Percentiles rank a stretch among this genome's conserved stretches.
Evolutionary conservation across 2,888 invertebrate species (phyloP).

Genomic region (Harpalus rubripes): DNA sequence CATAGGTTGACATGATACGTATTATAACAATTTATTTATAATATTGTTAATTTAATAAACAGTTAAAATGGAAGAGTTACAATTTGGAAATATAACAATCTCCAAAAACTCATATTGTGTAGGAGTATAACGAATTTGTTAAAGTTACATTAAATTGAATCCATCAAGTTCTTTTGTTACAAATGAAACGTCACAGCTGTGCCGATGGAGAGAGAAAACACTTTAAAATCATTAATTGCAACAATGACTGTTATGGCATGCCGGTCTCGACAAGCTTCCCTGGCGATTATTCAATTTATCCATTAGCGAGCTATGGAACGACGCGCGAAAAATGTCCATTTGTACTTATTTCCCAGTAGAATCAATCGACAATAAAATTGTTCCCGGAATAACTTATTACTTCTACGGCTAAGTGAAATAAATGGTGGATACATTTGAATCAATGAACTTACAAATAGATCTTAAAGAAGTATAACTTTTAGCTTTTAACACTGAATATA

Average conservation of each 20-base stretch:
- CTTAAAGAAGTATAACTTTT: neutral
- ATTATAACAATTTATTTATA: too few relatives aligned
- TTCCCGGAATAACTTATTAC: slow-evolving; percentile 21
- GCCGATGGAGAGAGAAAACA: slow-evolving; percentile 6
- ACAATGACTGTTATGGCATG: slow-evolving; percentile 46
- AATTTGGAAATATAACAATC: too few relatives aligned
- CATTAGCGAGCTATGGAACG: slow-evolving; percentile 25
- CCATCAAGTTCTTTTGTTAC: slow-evolving; percentile 13
- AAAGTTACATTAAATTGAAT: slow-evolving; percentile 26
- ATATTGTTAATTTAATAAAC: too few relatives aligned
- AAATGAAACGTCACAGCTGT: slow-evolving; percentile 19
- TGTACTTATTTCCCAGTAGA: slow-evolving; percentile 25
- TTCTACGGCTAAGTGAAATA: slow-evolving; percentile 25
- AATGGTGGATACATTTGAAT: slow-evolving; percentile 24
- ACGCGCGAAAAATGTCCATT: slow-evolving; percentile 37
- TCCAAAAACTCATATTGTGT: too few relatives aligned
- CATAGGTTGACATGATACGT: too few relatives aligned
- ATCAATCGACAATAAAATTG: slow-evolving; percentile 41
- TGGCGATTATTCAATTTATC: slow-evolving; percentile 52
- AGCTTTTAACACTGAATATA: neutral
- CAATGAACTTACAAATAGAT: slow-evolving; percentile 12
- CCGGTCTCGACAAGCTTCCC: slow-evolving; percentile 48
- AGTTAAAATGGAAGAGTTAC: too few relatives aligned
- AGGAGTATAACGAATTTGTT: neutral
- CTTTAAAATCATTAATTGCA: slow-evolving; percentile 59